Evolutionary conservation across 2,888 invertebrate genomes (phyloP).

Genomic region (Falcaria lacertinaria): DNA sequence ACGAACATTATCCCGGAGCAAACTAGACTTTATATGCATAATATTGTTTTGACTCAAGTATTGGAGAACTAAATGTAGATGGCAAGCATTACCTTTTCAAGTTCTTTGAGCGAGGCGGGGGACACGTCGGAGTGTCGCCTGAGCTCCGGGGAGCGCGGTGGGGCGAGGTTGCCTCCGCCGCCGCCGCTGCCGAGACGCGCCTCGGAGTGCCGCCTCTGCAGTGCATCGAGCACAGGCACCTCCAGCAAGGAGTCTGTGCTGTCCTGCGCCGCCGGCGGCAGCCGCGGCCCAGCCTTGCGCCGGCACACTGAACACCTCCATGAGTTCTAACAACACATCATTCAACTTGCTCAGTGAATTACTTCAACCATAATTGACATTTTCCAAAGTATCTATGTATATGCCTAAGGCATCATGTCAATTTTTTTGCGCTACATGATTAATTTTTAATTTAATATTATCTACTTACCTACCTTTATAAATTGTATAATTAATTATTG

Average conservation of each 20-base stretch:
- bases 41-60: too few relatives aligned
- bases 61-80: too few relatives aligned
- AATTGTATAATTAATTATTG: too few relatives aligned
- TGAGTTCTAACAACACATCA: conserved; percentile 73
- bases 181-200: conserved; percentile 75
- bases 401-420: too few relatives aligned
- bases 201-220: conserved; percentile 91
- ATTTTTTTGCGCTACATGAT: too few relatives aligned
- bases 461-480: too few relatives aligned
- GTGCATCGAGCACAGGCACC: conserved; percentile 87
- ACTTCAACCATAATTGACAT: conserved; percentile 1
- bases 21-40: too few relatives aligned
- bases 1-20: too few relatives aligned
- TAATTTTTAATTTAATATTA: too few relatives aligned
- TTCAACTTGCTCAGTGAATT: not conserved
- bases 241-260: conserved; percentile 92
- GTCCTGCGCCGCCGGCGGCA: conserved; percentile 87
- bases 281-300: conserved; percentile 88
- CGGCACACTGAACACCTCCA: conserved; percentile 96
- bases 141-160: conserved; percentile 90
- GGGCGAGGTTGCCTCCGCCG: conserved; percentile 84
- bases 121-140: conserved; percentile 92
- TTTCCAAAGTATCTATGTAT: too few relatives aligned
- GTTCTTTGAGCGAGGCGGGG: conserved; percentile 90
- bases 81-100: conserved; percentile 87